Evolutionary conservation across 2,797 vertebrate species (phyloP).

Genomic region (Muscicapa comitata): DNA sequence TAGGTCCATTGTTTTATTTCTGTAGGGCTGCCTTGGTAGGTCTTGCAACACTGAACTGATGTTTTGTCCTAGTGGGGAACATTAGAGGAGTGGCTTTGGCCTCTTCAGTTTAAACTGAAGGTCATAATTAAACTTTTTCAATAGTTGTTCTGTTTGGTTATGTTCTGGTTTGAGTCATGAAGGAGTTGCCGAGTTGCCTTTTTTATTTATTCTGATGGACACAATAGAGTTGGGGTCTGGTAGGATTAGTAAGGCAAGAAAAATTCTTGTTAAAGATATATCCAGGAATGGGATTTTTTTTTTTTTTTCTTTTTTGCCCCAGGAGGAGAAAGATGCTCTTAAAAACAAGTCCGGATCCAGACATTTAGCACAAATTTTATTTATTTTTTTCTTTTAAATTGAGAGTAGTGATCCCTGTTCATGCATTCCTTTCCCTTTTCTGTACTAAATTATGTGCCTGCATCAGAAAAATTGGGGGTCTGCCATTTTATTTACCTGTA

Average conservation of each 20-base stretch:
- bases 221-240: background rate
- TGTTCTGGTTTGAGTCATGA: background rate
- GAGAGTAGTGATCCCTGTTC: background rate
- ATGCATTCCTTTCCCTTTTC: background rate
- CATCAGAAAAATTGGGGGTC: background rate
- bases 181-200: background rate
- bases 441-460: background rate
- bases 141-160: background rate
- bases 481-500: background rate
- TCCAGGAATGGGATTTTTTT: background rate
- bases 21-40: background rate
- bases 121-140: background rate
- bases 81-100: background rate
- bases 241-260: background rate
- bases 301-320: background rate
- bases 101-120: background rate
- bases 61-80: background rate
- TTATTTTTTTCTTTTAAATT: background rate
- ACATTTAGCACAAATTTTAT: background rate
- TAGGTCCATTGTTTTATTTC: background rate
- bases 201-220: background rate
- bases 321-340: background rate
- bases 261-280: background rate
- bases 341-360: background rate
- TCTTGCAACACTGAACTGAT: background rate